These are phyloP conservation scores for Agrochola circellaris DNA, from an alignment of 2,888 invertebrate genomes.

Conservation along the genomic window DNA sequence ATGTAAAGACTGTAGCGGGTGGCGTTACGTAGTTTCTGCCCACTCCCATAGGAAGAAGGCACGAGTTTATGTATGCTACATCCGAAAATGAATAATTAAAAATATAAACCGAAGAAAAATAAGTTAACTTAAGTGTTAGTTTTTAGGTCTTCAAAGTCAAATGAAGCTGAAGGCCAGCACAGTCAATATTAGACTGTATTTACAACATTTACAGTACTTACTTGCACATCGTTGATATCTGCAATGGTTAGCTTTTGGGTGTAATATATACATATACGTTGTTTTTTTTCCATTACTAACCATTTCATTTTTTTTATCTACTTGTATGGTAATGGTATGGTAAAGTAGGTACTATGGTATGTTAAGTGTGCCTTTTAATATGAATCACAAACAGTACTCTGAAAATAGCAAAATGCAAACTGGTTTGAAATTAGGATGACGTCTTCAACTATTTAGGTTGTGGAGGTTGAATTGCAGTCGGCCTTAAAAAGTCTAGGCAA, in stretches of 20 bases:
- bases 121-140: background rate
- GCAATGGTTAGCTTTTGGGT: background rate
- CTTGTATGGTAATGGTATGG: background rate
- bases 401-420: background rate
- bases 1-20: no score
- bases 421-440: background rate
- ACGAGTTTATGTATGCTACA: no score
- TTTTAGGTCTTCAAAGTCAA: background rate
- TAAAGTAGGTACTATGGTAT: background rate
- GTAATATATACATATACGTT: background rate
- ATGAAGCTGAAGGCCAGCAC: background rate
- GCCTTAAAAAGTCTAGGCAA: no score
- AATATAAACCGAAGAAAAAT: background rate
- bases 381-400: constrained; percentile 5
- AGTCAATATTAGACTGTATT: background rate
- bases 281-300: no score
- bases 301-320: background rate
- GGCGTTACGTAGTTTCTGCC: no score
- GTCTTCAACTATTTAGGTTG: background rate
- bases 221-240: constrained; percentile 3
- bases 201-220: constrained; percentile 16
- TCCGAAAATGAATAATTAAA: background rate
- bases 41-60: no score
- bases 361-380: background rate
- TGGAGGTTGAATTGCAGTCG: background rate